A percentile compares a stretch with the other conserved stretches of the same genome.
phyloP scores from a whole-genome alignment of 1,140 invertebrate species.

The Diploscapter pachys region DNA sequence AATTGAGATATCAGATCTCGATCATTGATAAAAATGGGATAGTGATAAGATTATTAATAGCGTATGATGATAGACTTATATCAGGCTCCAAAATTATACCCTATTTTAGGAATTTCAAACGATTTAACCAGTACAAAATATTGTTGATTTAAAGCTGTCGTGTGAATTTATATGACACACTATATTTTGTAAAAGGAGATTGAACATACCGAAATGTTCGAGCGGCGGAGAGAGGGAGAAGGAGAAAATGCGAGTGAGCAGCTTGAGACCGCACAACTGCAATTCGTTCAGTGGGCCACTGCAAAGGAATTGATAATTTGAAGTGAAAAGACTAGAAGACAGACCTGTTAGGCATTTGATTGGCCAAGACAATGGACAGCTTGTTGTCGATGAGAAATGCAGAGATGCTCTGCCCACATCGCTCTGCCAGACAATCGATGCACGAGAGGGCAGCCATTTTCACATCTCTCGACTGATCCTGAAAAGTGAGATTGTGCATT shows the following conservation, averaged over 20 bases:
- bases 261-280: not conserved
- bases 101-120: constrained; percentile 1
- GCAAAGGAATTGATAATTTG: not conserved
- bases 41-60: constrained; percentile 3
- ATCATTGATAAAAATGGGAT: not conserved
- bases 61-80: too few relatives aligned
- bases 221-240: not conserved
- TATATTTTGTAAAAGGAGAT: not conserved
- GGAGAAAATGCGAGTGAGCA: constrained; percentile 3
- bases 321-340: not conserved
- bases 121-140: not conserved
- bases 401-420: constrained; percentile 8
- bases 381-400: not conserved
- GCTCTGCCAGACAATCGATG: constrained; percentile 5
- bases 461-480: constrained; percentile 28
- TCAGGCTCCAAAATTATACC: not conserved
- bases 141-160: not conserved
- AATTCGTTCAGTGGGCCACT: not conserved
- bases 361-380: not conserved
- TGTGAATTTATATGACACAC: not conserved
- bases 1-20: too few relatives aligned
- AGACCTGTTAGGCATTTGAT: not conserved
- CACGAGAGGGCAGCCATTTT: not conserved
- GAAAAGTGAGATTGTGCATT: constrained; percentile 7
- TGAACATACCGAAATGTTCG: constrained; percentile 7